Evolutionary conservation across 2,797 vertebrate genomes (phyloP).

Genomic region (Cottoperca gobio): DNA sequence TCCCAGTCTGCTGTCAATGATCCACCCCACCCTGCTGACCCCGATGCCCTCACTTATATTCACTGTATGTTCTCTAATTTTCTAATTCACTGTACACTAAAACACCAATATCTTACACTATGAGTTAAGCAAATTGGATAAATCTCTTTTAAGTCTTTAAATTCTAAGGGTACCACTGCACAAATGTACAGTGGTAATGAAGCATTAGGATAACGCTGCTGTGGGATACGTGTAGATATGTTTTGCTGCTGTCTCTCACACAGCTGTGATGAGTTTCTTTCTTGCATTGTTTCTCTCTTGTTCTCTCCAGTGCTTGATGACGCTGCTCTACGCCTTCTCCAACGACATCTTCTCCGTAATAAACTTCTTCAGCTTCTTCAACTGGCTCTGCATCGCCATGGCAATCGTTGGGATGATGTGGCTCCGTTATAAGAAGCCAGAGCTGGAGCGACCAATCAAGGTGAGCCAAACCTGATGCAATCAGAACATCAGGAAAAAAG

Average conservation of each 20-base stretch:
- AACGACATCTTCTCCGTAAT: constrained; percentile 97
- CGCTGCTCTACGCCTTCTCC: constrained; percentile 96
- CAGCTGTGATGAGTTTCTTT: background rate
- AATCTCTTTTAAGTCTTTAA: background rate
- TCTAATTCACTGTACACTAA: background rate
- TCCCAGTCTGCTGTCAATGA: constrained; percentile 97
- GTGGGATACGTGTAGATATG: background rate
- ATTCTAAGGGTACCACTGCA: background rate
- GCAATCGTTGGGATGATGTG: constrained; percentile 97
- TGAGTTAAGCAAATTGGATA: background rate
- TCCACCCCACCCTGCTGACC: constrained; percentile 93
- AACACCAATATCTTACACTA: background rate
- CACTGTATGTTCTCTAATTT: constrained; percentile 85
- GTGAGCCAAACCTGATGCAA: constrained; percentile 73
- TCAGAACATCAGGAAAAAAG: background rate
- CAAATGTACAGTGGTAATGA: background rate
- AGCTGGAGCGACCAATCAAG: constrained; percentile 95
- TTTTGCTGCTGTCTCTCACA: background rate
- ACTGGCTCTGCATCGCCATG: constrained; percentile 98
- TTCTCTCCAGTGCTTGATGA: constrained; percentile 91
- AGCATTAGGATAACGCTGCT: background rate
- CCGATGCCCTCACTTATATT: constrained; percentile 95
- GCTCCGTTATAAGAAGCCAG: constrained; percentile 94
- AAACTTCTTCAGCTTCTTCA: constrained; percentile 99
- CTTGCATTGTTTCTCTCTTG: background rate